A percentile compares a stretch with the other conserved stretches of the same genome.
phyloP scores from a whole-genome alignment of 1,140 invertebrate species.

The Xylocopa sonorina region DNA sequence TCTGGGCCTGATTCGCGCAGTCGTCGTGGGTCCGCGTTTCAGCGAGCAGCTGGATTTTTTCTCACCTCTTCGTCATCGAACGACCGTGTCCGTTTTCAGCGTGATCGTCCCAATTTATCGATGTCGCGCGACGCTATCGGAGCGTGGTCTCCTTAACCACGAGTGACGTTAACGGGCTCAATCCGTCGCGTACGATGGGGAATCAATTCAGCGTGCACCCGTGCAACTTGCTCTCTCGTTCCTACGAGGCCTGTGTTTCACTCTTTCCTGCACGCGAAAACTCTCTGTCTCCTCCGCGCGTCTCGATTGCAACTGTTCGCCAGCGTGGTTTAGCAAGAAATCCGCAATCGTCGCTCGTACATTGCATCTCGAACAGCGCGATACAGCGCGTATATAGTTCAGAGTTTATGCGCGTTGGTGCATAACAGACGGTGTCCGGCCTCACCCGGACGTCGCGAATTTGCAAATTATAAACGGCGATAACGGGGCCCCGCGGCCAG shows the following conservation, averaged over 20 bases:
- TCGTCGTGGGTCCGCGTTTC: constrained; percentile 20
- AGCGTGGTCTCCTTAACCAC: constrained; percentile 43
- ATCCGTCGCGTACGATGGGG: constrained; percentile 16
- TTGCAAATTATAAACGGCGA: constrained; percentile 30
- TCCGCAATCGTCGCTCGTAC: neutral
- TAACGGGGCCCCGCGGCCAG: neutral
- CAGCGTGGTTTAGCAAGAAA: constrained; percentile 27
- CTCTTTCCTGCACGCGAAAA: constrained; percentile 14
- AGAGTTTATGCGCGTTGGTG: constrained; percentile 18
- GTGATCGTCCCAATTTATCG: constrained; percentile 37
- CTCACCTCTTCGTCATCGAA: constrained; percentile 3
- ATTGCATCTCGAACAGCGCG: constrained; percentile 10
- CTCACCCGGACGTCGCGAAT: constrained; percentile 3
- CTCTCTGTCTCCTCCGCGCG: too few relatives aligned
- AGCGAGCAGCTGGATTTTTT: neutral
- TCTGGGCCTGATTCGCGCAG: constrained; percentile 8
- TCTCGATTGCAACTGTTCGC: neutral
- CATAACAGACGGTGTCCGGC: neutral
- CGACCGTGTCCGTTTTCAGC: constrained; percentile 43
- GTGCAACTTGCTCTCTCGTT: too few relatives aligned
- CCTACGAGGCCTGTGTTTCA: too few relatives aligned
- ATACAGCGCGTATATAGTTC: constrained; percentile 7
- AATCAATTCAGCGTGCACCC: constrained; percentile 39
- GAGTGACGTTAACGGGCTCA: constrained; percentile 23
- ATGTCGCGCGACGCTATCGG: constrained; percentile 44